A percentile compares a stretch with the other conserved stretches of the same genome.
Evolutionary conservation across 2,797 vertebrate species (phyloP).

Genomic region (Pempheris klunzingeri): DNA sequence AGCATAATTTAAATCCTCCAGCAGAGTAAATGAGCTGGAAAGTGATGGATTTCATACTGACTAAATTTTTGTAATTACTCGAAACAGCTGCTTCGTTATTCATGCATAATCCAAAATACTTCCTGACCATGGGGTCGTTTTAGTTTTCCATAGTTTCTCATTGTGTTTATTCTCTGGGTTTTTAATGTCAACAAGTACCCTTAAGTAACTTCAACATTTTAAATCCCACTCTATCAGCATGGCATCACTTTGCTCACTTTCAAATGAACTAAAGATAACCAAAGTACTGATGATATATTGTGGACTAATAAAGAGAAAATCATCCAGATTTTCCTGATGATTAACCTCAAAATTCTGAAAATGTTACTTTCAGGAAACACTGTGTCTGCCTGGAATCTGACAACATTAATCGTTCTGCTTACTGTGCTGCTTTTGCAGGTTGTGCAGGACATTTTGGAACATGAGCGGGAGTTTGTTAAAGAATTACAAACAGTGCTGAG

Average conservation of each 20-base stretch:
- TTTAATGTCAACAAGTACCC: background rate
- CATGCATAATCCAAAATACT: background rate
- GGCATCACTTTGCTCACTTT: background rate
- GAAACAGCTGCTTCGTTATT: background rate
- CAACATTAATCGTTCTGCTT: background rate
- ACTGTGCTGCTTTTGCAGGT: constrained; percentile 84
- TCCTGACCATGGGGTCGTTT: background rate
- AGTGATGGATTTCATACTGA: background rate
- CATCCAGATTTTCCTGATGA: background rate
- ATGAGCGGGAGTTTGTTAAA: constrained; percentile 96
- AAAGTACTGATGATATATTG: background rate
- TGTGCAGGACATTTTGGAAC: constrained; percentile 97
- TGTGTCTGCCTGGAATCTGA: background rate
- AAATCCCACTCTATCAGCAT: background rate
- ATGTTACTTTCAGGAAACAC: background rate
- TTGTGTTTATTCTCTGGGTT: background rate
- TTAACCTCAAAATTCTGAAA: too few species aligned
- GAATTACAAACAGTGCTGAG: constrained; percentile 93
- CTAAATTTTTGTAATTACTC: background rate
- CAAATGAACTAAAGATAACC: background rate
- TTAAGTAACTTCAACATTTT: background rate
- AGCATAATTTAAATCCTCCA: background rate
- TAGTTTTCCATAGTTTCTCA: too few species aligned
- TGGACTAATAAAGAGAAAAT: background rate
- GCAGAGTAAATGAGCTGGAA: background rate